phyloP scores from a whole-genome alignment of 2,888 invertebrate species.

The Eupithecia subumbrata region DNA sequence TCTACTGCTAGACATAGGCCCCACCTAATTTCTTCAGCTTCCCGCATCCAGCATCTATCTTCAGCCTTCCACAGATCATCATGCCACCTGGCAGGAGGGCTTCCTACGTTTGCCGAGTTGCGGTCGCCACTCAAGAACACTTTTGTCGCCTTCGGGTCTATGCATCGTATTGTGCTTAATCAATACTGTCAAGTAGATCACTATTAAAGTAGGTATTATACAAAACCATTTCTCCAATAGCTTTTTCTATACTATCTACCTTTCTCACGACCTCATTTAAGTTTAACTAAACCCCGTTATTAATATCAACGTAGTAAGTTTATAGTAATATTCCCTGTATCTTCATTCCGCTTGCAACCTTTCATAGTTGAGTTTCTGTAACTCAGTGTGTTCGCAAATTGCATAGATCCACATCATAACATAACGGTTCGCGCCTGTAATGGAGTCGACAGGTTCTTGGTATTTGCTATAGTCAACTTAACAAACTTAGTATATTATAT shows the following conservation, averaged over 20 bases:
- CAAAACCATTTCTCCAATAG: neutral
- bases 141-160: too few species aligned
- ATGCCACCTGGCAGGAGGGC: too few species aligned
- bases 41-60: too few species aligned
- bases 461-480: slow-evolving; percentile 37
- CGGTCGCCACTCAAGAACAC: too few species aligned
- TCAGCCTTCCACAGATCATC: too few species aligned
- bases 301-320: too few species aligned
- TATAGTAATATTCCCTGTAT: neutral
- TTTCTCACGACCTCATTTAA: neutral
- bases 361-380: slow-evolving; percentile 1
- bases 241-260: neutral
- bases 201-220: neutral
- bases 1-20: too few species aligned
- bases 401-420: slow-evolving; percentile 46
- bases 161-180: too few species aligned
- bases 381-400: slow-evolving; percentile 39
- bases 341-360: neutral
- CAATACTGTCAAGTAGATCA: neutral
- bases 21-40: too few species aligned
- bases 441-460: slow-evolving; percentile 38
- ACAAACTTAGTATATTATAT: slow-evolving; percentile 28
- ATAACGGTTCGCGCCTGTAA: slow-evolving; percentile 42
- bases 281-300: neutral
- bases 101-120: too few species aligned